A percentile compares a stretch with the other conserved stretches of the same genome.
phyloP scores from a whole-genome alignment of 37 sponge, comb jelly and placozoan species.

The Petrosia ficiformis region DNA sequence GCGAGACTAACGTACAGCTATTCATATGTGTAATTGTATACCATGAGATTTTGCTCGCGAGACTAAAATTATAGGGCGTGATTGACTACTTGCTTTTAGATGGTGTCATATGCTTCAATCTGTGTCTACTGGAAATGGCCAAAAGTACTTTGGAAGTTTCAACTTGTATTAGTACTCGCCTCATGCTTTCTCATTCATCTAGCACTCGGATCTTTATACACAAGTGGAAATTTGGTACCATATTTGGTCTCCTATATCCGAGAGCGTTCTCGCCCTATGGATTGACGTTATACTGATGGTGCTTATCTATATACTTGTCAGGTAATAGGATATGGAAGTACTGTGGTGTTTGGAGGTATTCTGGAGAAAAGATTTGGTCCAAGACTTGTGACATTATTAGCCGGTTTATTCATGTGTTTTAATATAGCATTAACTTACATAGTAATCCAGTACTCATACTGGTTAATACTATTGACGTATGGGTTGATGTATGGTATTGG shows the following conservation, averaged over 20 bases:
- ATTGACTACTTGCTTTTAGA: no score
- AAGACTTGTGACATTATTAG: slow-evolving; percentile 72
- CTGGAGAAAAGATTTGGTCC: slow-evolving; percentile 78
- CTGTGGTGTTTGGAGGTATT: slow-evolving; percentile 79
- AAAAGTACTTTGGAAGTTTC: background rate
- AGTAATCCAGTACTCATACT: slow-evolving; percentile 64
- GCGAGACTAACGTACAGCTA: no score
- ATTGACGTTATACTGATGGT: slow-evolving; percentile 7
- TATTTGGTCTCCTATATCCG: slow-evolving; percentile 85
- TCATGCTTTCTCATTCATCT: slow-evolving; percentile 82
- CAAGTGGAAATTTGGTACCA: slow-evolving; percentile 79
- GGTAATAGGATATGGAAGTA: slow-evolving; percentile 60
- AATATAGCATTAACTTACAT: slow-evolving; percentile 44
- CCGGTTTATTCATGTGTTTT: slow-evolving; percentile 48
- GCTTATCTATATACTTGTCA: slow-evolving; percentile 62
- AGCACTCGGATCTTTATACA: slow-evolving; percentile 80
- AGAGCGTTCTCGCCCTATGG: slow-evolving; percentile 45
- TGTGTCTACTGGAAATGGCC: slow-evolving; percentile 8
- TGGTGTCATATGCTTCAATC: background rate
- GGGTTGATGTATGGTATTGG: slow-evolving; percentile 84
- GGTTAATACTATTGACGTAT: slow-evolving; percentile 72
- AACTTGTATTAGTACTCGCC: slow-evolving; percentile 33
- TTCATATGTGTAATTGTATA: no score
- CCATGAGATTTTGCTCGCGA: no score
- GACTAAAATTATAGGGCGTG: no score